phyloP scores from a whole-genome alignment of 2,113 vertebrate species.

The Bombycilla garrulus region DNA sequence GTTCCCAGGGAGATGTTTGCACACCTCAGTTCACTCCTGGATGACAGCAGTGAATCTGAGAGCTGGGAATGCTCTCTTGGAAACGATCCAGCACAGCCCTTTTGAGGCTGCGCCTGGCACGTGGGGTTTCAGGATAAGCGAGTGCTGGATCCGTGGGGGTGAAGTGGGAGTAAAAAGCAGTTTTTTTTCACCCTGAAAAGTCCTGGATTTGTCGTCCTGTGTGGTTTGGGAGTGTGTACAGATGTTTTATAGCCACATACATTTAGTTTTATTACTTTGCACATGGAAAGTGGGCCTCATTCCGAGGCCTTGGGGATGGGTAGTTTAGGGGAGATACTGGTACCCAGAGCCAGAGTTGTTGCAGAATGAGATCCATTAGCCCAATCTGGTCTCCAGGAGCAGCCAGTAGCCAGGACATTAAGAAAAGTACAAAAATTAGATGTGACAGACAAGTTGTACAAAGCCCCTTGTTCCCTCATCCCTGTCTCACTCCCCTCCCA shows the following conservation, averaged over 20 bases:
- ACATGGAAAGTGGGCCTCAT: not conserved
- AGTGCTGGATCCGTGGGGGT: not conserved
- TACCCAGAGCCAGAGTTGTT: not conserved
- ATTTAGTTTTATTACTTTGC: not conserved
- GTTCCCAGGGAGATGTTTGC: not conserved
- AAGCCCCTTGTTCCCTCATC: not conserved
- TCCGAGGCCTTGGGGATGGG: not conserved
- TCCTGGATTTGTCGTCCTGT: not conserved
- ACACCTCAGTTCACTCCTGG: not conserved
- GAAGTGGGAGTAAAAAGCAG: not conserved
- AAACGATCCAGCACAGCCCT: rapidly evolving
- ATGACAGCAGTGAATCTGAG: not conserved
- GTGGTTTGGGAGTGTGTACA: not conserved
- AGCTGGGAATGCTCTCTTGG: not conserved
- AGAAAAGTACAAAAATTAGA: not conserved
- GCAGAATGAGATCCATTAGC: not conserved
- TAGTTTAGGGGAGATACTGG: not conserved
- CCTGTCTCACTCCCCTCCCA: not conserved
- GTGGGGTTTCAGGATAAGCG: rapidly evolving
- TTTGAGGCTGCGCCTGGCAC: rapidly evolving
- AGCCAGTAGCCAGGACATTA: not conserved
- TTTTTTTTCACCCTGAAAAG: not conserved
- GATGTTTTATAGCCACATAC: not conserved
- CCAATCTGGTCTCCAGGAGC: not conserved
- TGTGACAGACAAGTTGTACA: not conserved